These are phyloP conservation scores for Tipula lateralis DNA, from an alignment of 2,888 invertebrate genomes.

Conservation along the genomic window DNA sequence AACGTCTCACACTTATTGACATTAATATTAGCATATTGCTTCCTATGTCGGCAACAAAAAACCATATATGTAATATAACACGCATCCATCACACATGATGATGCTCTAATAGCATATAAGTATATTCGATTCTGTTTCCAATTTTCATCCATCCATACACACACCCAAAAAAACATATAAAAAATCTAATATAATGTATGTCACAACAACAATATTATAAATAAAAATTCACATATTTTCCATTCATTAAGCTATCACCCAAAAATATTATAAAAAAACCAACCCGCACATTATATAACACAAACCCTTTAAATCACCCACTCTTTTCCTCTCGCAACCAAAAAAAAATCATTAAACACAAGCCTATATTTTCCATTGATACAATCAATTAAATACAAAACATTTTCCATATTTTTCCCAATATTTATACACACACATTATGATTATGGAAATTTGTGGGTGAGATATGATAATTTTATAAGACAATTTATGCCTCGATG, in stretches of 20 bases:
- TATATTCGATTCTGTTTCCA: background rate
- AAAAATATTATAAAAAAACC: background rate
- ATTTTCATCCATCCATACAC: too few species aligned
- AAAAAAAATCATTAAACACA: background rate
- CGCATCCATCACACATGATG: background rate
- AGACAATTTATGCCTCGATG: background rate
- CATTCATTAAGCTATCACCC: background rate
- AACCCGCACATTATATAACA: background rate
- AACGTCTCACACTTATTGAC: too few species aligned
- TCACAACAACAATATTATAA: background rate
- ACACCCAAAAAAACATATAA: background rate
- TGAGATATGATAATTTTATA: background rate
- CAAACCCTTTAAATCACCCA: background rate
- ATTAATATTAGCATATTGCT: background rate
- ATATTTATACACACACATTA: background rate
- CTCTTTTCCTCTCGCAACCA: background rate
- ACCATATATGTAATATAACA: background rate
- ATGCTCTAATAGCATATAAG: background rate
- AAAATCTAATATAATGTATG: background rate
- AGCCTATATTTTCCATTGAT: conserved; percentile 1
- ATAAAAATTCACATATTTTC: background rate
- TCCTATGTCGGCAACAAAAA: background rate
- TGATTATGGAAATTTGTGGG: background rate
- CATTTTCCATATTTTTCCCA: background rate
- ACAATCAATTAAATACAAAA: conserved; percentile 1